Conservation (phyloP, 2,797 vertebrate species). For the Phaenicophaeus curvirostris region DNA sequence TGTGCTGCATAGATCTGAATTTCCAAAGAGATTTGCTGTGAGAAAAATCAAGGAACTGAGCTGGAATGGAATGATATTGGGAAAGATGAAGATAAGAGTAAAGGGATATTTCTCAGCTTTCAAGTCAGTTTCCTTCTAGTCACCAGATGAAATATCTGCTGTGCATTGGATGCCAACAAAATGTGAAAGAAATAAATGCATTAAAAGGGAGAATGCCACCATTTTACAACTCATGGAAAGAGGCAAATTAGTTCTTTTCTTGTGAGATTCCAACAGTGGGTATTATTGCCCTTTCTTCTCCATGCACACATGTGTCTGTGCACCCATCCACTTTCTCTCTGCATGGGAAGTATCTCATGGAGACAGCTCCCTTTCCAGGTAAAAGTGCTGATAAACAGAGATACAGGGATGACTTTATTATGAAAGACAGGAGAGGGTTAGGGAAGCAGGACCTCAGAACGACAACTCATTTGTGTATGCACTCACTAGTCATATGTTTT, state of each 20-base stretch:
- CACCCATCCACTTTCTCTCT: neutral
- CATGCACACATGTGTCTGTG: neutral
- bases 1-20: neutral
- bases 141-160: neutral
- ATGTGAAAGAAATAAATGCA: neutral
- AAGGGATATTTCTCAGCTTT: neutral
- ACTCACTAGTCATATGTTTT: neutral
- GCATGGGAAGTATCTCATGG: neutral
- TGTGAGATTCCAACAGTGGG: neutral
- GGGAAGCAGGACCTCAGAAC: neutral
- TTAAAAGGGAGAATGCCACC: neutral
- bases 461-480: neutral
- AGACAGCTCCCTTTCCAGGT: neutral
- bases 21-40: neutral
- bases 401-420: neutral
- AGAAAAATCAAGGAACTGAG: neutral
- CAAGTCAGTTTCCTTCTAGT: neutral
- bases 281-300: neutral
- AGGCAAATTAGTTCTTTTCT: neutral
- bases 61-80: neutral
- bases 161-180: neutral
- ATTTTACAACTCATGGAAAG: neutral
- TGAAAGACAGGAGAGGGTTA: neutral
- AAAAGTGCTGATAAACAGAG: neutral
- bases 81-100: neutral